A percentile compares a stretch with the other conserved stretches of the same genome.
These are phyloP conservation scores for Lithodes maja DNA, from an alignment of 2,888 invertebrate genomes.

Conservation along the genomic window DNA sequence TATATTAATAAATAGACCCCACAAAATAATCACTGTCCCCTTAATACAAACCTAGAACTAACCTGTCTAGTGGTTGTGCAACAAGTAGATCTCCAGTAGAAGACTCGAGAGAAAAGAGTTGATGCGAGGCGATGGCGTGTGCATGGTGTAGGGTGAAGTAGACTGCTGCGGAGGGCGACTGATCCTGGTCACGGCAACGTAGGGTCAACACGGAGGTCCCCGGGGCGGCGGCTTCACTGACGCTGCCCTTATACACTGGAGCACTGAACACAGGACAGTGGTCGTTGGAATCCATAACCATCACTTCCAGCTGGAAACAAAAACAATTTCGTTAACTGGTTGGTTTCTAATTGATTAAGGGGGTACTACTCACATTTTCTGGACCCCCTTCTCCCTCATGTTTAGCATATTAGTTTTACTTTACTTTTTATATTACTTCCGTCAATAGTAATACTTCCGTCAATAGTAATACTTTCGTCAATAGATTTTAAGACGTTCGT, in stretches of 20 bases:
- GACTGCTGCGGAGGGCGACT: slow-evolving; percentile 39
- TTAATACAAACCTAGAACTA: slow-evolving; percentile 73
- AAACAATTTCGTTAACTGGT: too few species aligned
- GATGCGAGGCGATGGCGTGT: slow-evolving; percentile 45
- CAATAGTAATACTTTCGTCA: too few species aligned
- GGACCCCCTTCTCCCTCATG: too few species aligned
- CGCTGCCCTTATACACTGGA: slow-evolving; percentile 38
- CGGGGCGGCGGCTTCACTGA: slow-evolving; percentile 48
- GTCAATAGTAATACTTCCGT: too few species aligned
- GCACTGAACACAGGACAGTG: slow-evolving; percentile 62
- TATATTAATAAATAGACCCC: too few species aligned
- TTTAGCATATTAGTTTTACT: too few species aligned
- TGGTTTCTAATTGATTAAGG: too few species aligned
- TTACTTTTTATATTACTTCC: too few species aligned
- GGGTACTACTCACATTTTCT: too few species aligned
- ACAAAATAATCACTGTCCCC: too few species aligned
- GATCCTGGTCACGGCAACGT: slow-evolving; percentile 61
- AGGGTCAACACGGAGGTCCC: slow-evolving; percentile 51
- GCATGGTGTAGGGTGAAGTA: slow-evolving; percentile 68
- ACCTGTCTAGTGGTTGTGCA: slow-evolving; percentile 67
- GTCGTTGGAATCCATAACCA: slow-evolving; percentile 65
- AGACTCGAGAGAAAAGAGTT: slow-evolving; percentile 64
- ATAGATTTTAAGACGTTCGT: too few species aligned
- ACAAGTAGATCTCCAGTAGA: slow-evolving; percentile 59
- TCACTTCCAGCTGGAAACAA: slow-evolving; percentile 76